A percentile compares a stretch with the other conserved stretches of the same genome.
These are phyloP conservation scores for Urocynchramus pylzowi DNA, from an alignment of 2,113 vertebrate species.

Conservation along the genomic window DNA sequence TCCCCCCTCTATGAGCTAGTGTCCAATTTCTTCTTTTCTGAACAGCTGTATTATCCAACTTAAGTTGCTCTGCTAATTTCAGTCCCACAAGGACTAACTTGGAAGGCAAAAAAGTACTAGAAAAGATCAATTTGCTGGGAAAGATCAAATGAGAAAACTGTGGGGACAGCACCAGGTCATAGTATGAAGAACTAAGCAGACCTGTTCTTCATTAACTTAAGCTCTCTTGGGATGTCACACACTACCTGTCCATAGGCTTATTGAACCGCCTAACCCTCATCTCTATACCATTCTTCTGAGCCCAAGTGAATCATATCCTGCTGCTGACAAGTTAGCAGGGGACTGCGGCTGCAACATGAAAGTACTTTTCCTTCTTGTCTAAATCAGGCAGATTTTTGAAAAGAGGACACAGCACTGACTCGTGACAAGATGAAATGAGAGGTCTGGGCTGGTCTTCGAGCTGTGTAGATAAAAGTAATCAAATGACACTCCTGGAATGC, in stretches of 20 bases:
- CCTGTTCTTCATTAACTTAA: constrained; percentile 95
- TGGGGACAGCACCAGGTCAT: constrained; percentile 87
- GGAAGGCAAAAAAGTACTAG: constrained; percentile 76
- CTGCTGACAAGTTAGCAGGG: constrained; percentile 84
- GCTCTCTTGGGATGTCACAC: constrained; percentile 85
- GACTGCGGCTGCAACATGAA: constrained; percentile 81
- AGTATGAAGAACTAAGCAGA: constrained; percentile 87
- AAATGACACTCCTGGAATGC: constrained; percentile 95
- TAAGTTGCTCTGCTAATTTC: constrained; percentile 81
- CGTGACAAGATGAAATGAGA: constrained; percentile 86
- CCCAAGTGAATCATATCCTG: constrained; percentile 82
- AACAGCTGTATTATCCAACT: constrained; percentile 82
- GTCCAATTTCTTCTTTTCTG: constrained; percentile 77
- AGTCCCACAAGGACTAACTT: constrained; percentile 79
- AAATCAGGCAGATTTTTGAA: constrained; percentile 82
- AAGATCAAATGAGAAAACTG: constrained; percentile 86
- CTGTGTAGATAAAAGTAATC: constrained; percentile 91
- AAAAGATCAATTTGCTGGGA: constrained; percentile 83
- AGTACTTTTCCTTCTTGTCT: constrained; percentile 81
- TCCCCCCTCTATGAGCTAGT: constrained; percentile 56
- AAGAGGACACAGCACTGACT: constrained; percentile 80
- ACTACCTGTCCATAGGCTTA: constrained; percentile 94
- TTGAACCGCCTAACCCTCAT: constrained; percentile 88
- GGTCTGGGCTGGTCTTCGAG: constrained; percentile 79
- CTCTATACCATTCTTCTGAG: constrained; percentile 74